These are phyloP conservation scores for Cettia cetti DNA, from an alignment of 2,113 vertebrate species.

Conservation along the genomic window DNA sequence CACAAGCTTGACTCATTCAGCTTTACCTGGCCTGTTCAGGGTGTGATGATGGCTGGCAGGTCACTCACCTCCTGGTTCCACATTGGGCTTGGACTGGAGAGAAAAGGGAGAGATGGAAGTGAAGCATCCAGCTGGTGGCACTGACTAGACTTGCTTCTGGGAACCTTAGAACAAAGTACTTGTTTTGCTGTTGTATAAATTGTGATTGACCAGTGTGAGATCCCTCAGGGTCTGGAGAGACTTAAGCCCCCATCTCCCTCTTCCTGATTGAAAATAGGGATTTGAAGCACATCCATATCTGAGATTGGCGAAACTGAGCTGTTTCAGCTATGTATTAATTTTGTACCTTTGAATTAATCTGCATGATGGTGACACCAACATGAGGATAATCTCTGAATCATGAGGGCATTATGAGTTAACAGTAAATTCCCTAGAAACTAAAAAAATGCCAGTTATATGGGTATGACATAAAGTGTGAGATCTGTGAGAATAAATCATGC, in stretches of 20 bases:
- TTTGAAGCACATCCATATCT: background rate
- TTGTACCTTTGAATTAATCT: background rate
- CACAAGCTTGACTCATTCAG: background rate
- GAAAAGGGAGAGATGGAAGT: background rate
- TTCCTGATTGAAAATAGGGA: background rate
- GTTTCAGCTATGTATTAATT: background rate
- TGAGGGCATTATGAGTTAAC: background rate
- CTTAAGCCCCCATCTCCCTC: rapidly evolving
- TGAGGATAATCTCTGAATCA: background rate
- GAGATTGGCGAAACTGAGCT: background rate
- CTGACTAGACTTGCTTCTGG: background rate
- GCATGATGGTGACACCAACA: background rate
- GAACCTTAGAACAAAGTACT: background rate
- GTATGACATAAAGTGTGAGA: background rate
- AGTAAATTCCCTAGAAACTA: background rate
- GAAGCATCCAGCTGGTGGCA: background rate
- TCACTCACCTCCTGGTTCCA: background rate
- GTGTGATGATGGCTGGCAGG: rapidly evolving
- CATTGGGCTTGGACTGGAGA: background rate
- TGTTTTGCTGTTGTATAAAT: background rate
- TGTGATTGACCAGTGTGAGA: background rate
- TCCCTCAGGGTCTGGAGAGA: background rate
- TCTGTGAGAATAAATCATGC: background rate
- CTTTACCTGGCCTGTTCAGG: background rate
- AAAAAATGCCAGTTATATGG: background rate